A percentile compares a stretch with the other conserved stretches of the same genome.
Evolutionary conservation across 2,888 invertebrate species (phyloP).

Genomic region (Meiosimyza platycephala): DNA sequence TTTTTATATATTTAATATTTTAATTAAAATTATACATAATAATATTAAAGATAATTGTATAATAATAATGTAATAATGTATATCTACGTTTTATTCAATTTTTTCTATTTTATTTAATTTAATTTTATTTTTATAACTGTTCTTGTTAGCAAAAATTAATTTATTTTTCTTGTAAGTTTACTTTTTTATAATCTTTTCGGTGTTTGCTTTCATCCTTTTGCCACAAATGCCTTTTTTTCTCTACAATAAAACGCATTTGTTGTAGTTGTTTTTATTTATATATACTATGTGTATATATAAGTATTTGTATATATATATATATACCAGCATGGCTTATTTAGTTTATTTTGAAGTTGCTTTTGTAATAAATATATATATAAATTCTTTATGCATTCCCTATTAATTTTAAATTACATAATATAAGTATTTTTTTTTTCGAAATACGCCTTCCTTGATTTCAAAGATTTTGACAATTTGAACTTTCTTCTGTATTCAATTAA

Average conservation of each 20-base stretch:
- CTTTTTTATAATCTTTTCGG: slow-evolving; percentile 30
- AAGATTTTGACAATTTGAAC: too few species aligned
- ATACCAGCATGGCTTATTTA: slow-evolving; percentile 39
- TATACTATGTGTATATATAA: not conserved
- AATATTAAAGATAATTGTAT: too few species aligned
- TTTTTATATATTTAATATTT: too few species aligned
- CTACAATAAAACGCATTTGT: slow-evolving; percentile 36
- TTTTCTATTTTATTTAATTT: not conserved
- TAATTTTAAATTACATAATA: not conserved
- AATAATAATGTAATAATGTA: too few species aligned
- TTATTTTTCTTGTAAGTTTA: slow-evolving; percentile 1
- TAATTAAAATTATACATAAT: too few species aligned
- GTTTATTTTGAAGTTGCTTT: slow-evolving; percentile 39
- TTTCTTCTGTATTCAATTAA: too few species aligned
- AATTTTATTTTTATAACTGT: slow-evolving; percentile 13
- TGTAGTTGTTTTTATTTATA: slow-evolving; percentile 17
- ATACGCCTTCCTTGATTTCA: too few species aligned
- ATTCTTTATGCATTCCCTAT: slow-evolving; percentile 39
- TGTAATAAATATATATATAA: slow-evolving; percentile 37
- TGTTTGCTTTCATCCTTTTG: slow-evolving; percentile 36
- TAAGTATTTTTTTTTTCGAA: too few species aligned
- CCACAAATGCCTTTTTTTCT: slow-evolving; percentile 31
- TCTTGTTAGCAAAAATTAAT: slow-evolving; percentile 14
- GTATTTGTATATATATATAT: slow-evolving; percentile 39
- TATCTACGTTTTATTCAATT: not conserved